Percentiles rank a stretch among this genome's conserved stretches.
phyloP scores from a whole-genome alignment of 2,797 vertebrate species.

The Furcifer pardalis region DNA sequence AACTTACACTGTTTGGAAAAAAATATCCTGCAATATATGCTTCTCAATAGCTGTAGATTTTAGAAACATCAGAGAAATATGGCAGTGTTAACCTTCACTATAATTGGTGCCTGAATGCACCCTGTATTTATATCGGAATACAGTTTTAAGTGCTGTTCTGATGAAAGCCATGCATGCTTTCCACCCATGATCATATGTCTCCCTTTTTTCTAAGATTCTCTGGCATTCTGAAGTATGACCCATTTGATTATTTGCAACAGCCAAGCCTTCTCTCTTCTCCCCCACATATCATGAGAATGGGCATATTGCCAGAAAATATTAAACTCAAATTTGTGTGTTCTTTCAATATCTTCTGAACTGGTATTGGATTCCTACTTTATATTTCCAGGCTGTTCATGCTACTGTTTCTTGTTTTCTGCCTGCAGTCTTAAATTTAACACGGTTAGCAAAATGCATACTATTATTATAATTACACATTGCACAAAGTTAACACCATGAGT shows the following conservation, averaged over 20 bases:
- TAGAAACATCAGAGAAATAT: background rate
- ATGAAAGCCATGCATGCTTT: background rate
- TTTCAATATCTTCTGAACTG: background rate
- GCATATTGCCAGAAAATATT: background rate
- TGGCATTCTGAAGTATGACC: background rate
- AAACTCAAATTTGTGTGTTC: background rate
- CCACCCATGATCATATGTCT: background rate
- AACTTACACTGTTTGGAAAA: background rate
- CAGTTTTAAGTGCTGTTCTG: background rate
- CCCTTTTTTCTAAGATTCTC: background rate
- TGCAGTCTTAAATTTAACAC: conserved; percentile 45
- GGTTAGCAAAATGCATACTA: conserved; percentile 32
- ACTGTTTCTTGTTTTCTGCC: conserved; percentile 41
- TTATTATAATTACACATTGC: conserved; percentile 37
- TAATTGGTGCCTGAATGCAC: background rate
- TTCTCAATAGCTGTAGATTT: background rate
- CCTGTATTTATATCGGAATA: background rate
- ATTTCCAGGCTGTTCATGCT: conserved; percentile 44
- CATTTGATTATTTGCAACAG: background rate
- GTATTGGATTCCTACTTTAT: conserved; percentile 18
- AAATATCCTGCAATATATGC: background rate
- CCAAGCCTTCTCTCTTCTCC: background rate
- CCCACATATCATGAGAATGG: background rate
- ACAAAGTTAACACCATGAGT: conserved; percentile 55
- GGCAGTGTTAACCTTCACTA: too few relatives aligned